These are phyloP conservation scores for Gymnogyps californianus DNA, from an alignment of 2,113 vertebrate genomes.

Conservation along the genomic window DNA sequence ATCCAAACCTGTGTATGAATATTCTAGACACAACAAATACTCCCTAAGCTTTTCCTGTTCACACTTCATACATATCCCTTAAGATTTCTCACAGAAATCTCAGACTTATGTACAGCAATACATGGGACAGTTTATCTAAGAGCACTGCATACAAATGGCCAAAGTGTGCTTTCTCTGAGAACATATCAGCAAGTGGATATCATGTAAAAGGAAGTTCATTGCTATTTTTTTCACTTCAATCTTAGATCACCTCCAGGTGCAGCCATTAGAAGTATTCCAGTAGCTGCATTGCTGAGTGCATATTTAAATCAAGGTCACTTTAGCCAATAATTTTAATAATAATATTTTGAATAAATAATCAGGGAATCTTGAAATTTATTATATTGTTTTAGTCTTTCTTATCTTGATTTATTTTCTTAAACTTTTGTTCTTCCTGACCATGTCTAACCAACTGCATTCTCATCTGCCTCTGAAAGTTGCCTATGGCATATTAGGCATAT, in stretches of 20 bases:
- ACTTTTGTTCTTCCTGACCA: neutral
- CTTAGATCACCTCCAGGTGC: neutral
- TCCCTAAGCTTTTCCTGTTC: neutral
- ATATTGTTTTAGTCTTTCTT: neutral
- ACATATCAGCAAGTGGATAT: neutral
- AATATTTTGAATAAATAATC: neutral
- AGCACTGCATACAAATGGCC: accelerated
- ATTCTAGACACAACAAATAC: neutral
- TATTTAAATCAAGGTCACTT: neutral
- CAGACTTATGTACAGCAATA: neutral
- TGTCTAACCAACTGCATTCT: neutral
- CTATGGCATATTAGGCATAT: too few species aligned
- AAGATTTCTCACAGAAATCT: neutral
- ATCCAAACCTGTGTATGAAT: neutral
- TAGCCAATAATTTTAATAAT: neutral
- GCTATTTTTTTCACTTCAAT: neutral
- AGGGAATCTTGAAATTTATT: neutral
- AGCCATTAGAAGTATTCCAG: neutral
- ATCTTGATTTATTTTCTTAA: neutral
- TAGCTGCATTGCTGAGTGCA: neutral
- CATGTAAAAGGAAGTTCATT: neutral
- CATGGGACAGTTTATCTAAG: neutral
- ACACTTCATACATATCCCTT: neutral
- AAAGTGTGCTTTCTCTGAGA: neutral
- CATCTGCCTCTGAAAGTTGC: neutral